phyloP scores from a whole-genome alignment of 2,797 vertebrate genomes.

The Loriculus beryllinus region DNA sequence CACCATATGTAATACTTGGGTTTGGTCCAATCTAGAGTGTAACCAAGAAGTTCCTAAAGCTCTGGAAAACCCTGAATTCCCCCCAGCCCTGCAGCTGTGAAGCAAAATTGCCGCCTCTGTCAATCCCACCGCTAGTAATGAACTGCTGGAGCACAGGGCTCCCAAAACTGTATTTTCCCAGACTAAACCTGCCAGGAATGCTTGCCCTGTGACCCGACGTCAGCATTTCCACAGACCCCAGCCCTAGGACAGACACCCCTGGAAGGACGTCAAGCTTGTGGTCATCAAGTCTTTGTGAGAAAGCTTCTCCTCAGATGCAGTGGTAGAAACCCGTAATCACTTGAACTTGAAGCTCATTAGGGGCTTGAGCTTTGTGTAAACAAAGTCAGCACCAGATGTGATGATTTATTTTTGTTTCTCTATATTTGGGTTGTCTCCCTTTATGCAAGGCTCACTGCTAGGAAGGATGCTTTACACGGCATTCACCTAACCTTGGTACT shows the following conservation, averaged over 20 bases:
- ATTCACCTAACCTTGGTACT: not conserved
- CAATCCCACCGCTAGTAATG: slow-evolving; percentile 21
- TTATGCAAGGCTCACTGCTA: not conserved
- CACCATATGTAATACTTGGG: slow-evolving; percentile 35
- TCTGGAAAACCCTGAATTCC: slow-evolving; percentile 47
- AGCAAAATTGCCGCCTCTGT: slow-evolving; percentile 32
- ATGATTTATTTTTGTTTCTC: slow-evolving; percentile 55
- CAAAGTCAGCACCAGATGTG: not conserved
- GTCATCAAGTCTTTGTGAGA: slow-evolving; percentile 49
- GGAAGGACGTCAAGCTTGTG: slow-evolving; percentile 55
- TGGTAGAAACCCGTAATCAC: not conserved
- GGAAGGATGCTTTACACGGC: not conserved
- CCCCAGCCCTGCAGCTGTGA: slow-evolving; percentile 53
- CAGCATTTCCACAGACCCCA: slow-evolving; percentile 44
- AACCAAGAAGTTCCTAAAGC: slow-evolving; percentile 22
- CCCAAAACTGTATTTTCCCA: slow-evolving; percentile 55
- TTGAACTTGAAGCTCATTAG: not conserved
- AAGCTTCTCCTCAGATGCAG: slow-evolving; percentile 10
- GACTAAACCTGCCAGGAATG: slow-evolving; percentile 59
- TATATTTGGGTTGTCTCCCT: slow-evolving; percentile 40
- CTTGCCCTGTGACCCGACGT: not conserved
- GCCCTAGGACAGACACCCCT: slow-evolving; percentile 21
- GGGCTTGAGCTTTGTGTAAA: slow-evolving; percentile 34
- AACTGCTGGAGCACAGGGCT: slow-evolving; percentile 51
- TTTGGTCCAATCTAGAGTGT: slow-evolving; percentile 28